Conservation (phyloP, 1,140 invertebrate genomes). For the Drosophila erecta region DNA sequence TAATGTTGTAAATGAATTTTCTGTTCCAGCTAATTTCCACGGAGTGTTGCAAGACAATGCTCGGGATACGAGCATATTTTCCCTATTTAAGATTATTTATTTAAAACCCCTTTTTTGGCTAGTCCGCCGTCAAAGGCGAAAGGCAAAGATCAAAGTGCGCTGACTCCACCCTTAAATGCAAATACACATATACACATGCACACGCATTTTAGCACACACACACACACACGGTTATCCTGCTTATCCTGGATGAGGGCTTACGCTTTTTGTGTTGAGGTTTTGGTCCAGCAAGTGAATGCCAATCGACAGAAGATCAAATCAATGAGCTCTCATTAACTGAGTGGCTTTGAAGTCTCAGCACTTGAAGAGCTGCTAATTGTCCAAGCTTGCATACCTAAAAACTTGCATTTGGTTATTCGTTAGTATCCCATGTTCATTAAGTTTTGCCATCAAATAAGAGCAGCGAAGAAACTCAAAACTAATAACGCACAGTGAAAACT, state of each 20-base stretch:
- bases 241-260: constrained; percentile 10
- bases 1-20: constrained; percentile 84
- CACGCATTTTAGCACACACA: constrained; percentile 8
- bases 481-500: too few species aligned
- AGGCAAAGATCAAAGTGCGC: constrained; percentile 70
- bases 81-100: constrained; percentile 74
- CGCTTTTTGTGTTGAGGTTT: constrained; percentile 27
- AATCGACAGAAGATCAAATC: constrained; percentile 24
- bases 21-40: constrained; percentile 73
- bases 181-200: constrained; percentile 22
- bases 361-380: not conserved
- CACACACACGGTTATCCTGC: constrained; percentile 15
- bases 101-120: constrained; percentile 65
- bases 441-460: too few species aligned
- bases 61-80: constrained; percentile 9
- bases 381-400: not conserved
- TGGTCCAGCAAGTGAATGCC: constrained; percentile 18
- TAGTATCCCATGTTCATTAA: too few species aligned
- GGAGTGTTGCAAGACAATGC: constrained; percentile 31
- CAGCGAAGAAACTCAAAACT: too few species aligned
- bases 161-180: constrained; percentile 39
- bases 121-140: constrained; percentile 52
- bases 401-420: not conserved
- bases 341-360: not conserved
- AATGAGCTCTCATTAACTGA: constrained; percentile 11